Conservation (phyloP, 2,888 invertebrate species). For the Rhimphoctona megacephalus region DNA sequence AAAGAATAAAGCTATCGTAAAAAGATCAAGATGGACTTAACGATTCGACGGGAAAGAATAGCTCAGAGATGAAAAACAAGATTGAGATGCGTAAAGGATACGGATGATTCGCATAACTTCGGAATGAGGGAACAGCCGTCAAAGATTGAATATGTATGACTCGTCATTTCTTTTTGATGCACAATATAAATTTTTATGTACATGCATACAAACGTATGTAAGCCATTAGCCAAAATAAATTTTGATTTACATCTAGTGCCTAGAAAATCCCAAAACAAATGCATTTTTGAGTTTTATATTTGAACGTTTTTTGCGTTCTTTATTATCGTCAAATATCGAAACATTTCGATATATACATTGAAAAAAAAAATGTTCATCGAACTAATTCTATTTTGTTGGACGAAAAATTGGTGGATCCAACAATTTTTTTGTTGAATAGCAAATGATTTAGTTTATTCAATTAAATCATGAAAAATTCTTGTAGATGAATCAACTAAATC, state of each 20-base stretch:
- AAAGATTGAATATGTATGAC: constrained; percentile 32
- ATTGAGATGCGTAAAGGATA: constrained; percentile 14
- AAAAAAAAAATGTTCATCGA: no score
- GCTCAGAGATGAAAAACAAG: constrained; percentile 13
- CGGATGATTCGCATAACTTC: constrained; percentile 1
- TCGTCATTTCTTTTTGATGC: constrained; percentile 13
- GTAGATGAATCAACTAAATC: no score
- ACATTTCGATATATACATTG: no score
- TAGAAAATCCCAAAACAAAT: no score
- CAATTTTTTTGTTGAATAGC: no score
- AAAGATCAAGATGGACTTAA: constrained; percentile 22
- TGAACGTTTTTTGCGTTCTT: no score
- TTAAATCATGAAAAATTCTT: no score
- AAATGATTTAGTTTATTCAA: no score
- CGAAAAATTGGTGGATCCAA: no score
- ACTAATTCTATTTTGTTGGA: no score
- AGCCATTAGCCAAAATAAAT: background rate
- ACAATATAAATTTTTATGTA: background rate
- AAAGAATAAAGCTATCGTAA: background rate
- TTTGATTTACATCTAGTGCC: background rate
- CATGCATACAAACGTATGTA: background rate
- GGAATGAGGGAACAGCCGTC: constrained; percentile 2
- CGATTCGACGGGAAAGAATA: constrained; percentile 13
- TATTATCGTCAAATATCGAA: no score
- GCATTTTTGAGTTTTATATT: no score